Percentiles rank a stretch among this genome's conserved stretches.
These are phyloP conservation scores for Pristis pectinata DNA, from an alignment of 2,797 vertebrate genomes.

Conservation along the genomic window DNA sequence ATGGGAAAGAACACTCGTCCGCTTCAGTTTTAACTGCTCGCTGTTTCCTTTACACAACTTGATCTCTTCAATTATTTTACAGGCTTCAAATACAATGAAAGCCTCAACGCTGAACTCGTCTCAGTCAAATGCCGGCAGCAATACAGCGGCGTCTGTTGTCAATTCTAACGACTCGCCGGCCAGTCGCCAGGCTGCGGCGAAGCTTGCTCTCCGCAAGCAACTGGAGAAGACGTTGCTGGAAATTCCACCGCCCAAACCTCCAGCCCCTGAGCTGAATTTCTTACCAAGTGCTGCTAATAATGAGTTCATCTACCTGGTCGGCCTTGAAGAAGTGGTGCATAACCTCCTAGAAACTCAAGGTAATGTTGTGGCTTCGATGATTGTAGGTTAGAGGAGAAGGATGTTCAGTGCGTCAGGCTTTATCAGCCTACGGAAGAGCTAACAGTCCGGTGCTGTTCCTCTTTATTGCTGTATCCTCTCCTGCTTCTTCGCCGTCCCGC, in stretches of 20 bases:
- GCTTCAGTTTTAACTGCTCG: neutral
- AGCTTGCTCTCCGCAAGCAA: conserved; percentile 89
- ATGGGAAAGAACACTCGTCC: neutral
- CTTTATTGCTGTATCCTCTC: too few relatives aligned
- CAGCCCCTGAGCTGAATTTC: conserved; percentile 89
- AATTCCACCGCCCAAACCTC: conserved; percentile 92
- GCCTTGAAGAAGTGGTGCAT: conserved; percentile 94
- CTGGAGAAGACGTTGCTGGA: conserved; percentile 93
- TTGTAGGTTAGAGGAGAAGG: too few relatives aligned
- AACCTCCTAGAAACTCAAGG: conserved; percentile 90
- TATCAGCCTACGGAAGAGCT: neutral
- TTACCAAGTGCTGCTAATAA: conserved; percentile 95
- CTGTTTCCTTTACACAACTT: neutral
- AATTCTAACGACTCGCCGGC: conserved; percentile 76
- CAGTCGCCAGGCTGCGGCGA: conserved; percentile 87
- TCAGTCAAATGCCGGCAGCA: conserved; percentile 55
- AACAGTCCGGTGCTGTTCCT: too few relatives aligned
- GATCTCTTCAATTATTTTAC: conserved; percentile 34
- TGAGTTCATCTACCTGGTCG: conserved; percentile 95
- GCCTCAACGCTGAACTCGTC: conserved; percentile 64
- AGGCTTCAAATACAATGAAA: conserved; percentile 82
- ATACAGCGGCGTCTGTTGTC: conserved; percentile 53
- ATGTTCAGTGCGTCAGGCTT: neutral
- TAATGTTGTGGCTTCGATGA: conserved; percentile 53
- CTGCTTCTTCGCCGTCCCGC: too few relatives aligned